These are phyloP conservation scores for Chionis minor DNA, from an alignment of 2,113 vertebrate genomes.

Conservation along the genomic window DNA sequence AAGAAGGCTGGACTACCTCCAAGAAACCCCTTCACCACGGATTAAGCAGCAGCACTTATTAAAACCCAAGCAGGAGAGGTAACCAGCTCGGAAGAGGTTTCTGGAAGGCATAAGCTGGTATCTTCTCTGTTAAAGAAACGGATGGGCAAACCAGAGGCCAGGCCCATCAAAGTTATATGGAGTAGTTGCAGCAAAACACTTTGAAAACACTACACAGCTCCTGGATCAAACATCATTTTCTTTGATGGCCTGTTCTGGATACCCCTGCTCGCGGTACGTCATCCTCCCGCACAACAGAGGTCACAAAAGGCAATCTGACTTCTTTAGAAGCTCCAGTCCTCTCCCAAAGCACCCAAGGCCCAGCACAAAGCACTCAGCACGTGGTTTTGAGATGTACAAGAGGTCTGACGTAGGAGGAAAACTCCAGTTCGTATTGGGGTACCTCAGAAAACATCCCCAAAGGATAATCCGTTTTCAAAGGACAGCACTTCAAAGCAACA, in stretches of 20 bases:
- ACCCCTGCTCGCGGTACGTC: rapidly evolving
- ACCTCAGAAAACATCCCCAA: neutral
- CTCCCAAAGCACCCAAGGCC: neutral
- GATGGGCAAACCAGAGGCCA: neutral
- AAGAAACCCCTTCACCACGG: neutral
- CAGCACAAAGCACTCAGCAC: neutral
- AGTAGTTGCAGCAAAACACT: neutral
- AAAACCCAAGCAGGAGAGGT: neutral
- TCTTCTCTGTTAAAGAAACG: neutral
- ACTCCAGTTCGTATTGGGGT: rapidly evolving
- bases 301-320: neutral
- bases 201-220: neutral
- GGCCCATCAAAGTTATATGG: rapidly evolving
- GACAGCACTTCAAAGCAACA: neutral
- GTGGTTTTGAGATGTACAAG: neutral
- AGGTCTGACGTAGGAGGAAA: neutral
- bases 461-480: neutral
- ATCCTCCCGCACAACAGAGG: neutral
- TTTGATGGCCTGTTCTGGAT: neutral
- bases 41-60: neutral
- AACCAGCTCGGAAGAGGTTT: neutral
- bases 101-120: neutral
- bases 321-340: neutral
- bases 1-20: neutral
- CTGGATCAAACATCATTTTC: rapidly evolving